phyloP scores from a whole-genome alignment of 2,797 vertebrate species.

The Periophthalmus magnuspinnatus region DNA sequence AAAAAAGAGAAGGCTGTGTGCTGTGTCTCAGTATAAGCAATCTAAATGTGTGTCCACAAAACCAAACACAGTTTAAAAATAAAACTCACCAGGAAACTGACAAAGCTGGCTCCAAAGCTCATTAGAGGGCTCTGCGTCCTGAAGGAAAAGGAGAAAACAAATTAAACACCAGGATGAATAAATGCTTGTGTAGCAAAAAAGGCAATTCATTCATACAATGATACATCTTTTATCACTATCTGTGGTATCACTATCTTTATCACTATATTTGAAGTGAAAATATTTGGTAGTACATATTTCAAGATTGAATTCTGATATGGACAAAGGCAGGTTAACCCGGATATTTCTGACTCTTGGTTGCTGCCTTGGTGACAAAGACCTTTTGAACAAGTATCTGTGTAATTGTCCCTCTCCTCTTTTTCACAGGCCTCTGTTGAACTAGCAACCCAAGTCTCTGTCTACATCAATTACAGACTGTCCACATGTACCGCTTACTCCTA shows the following conservation, averaged over 20 bases:
- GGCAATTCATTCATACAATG: no score
- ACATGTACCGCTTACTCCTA: neutral
- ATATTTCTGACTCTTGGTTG: neutral
- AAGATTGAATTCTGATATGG: no score
- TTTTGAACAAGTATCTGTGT: neutral
- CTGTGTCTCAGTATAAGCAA: neutral
- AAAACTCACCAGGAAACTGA: conserved; percentile 95
- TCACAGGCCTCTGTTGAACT: neutral
- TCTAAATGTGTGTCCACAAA: neutral
- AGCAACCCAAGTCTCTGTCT: neutral
- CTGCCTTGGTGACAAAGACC: conserved; percentile 1
- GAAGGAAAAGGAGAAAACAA: conserved; percentile 18
- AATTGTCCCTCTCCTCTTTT: neutral
- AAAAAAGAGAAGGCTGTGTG: neutral
- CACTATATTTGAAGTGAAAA: no score
- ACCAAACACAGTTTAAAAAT: neutral
- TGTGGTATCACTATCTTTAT: no score
- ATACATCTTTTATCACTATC: no score
- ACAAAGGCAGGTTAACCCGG: no score
- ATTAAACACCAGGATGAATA: no score
- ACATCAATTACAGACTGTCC: neutral
- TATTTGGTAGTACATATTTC: no score
- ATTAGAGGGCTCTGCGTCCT: conserved; percentile 94
- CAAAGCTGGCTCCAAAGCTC: conserved; percentile 98
- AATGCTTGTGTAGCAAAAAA: no score